phyloP scores from a whole-genome alignment of 1,140 invertebrate species.

The Drosophila ananassae region DNA sequence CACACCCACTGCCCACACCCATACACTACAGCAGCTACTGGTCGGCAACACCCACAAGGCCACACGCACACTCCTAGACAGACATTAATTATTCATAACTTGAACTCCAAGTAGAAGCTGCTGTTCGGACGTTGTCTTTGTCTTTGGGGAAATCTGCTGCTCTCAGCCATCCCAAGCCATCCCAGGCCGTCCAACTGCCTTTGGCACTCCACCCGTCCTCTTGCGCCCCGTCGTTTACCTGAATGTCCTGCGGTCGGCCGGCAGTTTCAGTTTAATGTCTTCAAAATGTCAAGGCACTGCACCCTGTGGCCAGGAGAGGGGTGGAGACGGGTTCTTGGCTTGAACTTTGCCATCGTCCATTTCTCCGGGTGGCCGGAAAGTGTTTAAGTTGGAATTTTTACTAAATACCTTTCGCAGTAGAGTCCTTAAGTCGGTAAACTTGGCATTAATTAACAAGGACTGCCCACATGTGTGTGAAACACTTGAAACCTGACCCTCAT shows the following conservation, averaged over 20 bases:
- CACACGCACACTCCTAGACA: conserved; percentile 57
- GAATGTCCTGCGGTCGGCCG: conserved; percentile 50
- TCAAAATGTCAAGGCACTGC: conserved; percentile 64
- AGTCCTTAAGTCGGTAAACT: conserved; percentile 13
- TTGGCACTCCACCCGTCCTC: conserved; percentile 2
- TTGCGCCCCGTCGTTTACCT: conserved; percentile 8
- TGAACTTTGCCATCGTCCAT: conserved; percentile 28
- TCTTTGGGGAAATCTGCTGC: conserved; percentile 72
- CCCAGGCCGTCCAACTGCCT: conserved; percentile 12
- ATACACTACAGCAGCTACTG: conserved; percentile 40
- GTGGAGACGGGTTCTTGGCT: conserved; percentile 19
- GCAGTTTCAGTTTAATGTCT: conserved; percentile 77
- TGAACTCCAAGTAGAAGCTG: conserved; percentile 54
- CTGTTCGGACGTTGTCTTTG: conserved; percentile 55
- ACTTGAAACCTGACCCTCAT: conserved; percentile 18
- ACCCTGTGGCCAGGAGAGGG: conserved; percentile 31
- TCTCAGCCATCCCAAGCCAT: conserved; percentile 1
- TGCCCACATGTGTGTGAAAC: conserved; percentile 6
- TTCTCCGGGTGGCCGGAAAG: conserved; percentile 4
- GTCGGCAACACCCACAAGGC: conserved; percentile 27
- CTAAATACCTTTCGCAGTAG: conserved; percentile 25
- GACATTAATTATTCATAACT: conserved; percentile 81
- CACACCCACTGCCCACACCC: conserved; percentile 6
- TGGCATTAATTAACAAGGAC: conserved; percentile 3
- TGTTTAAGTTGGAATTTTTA: conserved; percentile 36